Percentiles rank a stretch among this genome's conserved stretches.
Conservation (phyloP, 2,888 invertebrate genomes). For the Hartigia nigra region DNA sequence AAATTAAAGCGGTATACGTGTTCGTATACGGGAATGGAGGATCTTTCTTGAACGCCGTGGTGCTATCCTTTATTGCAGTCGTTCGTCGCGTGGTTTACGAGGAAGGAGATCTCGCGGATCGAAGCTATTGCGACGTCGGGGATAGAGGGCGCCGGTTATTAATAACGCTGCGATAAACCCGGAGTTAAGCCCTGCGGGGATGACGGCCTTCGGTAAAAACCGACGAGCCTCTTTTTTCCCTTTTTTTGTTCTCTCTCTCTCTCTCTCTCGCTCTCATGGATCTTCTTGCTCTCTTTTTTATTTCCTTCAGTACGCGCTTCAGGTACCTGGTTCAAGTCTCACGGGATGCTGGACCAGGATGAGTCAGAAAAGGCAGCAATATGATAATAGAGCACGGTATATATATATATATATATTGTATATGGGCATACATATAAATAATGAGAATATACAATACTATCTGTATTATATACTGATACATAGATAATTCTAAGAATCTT, state of each 20-base stretch:
- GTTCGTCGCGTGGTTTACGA: constrained; percentile 49
- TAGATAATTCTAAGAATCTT: background rate
- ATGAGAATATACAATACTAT: too few species aligned
- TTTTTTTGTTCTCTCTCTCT: background rate
- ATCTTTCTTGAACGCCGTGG: background rate
- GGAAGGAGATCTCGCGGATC: constrained; percentile 42
- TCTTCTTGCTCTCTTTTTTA: constrained; percentile 8
- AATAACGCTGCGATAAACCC: constrained; percentile 56
- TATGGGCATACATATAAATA: too few species aligned
- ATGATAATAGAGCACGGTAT: background rate
- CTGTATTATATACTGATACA: too few species aligned
- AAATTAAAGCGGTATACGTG: background rate
- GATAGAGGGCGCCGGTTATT: constrained; percentile 46
- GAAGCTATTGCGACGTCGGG: constrained; percentile 37
- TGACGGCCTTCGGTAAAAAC: constrained; percentile 52
- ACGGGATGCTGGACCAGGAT: background rate
- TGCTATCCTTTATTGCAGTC: constrained; percentile 15
- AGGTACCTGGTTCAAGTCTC: background rate
- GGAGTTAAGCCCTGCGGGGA: constrained; percentile 50
- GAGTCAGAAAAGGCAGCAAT: background rate
- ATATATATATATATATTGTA: background rate
- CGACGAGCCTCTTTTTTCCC: constrained; percentile 33
- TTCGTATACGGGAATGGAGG: background rate
- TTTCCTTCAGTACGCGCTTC: background rate
- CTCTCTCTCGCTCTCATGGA: background rate